A percentile compares a stretch with the other conserved stretches of the same genome.
Conservation (phyloP, 1,140 invertebrate genomes). For the Dicyema japonicum region DNA sequence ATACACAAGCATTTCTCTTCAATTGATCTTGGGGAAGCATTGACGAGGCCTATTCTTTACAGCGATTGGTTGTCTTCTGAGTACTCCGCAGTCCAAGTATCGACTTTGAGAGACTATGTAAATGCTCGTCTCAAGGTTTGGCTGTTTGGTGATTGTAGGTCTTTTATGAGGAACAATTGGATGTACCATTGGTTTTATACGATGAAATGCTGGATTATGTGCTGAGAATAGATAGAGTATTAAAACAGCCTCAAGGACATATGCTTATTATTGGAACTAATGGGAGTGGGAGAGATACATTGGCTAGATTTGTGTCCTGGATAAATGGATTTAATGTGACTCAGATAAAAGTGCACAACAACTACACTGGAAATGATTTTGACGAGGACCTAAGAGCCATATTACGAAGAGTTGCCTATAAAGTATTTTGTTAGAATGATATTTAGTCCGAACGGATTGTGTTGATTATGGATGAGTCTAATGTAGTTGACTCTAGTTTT, state of each 20-base stretch:
- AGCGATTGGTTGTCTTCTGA: conserved; percentile 96
- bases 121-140: conserved; percentile 57
- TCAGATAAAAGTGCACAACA: conserved; percentile 55
- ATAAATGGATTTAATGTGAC: conserved; percentile 87
- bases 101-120: conserved; percentile 72
- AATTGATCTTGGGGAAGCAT: conserved; percentile 46
- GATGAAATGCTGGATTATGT: conserved; percentile 96
- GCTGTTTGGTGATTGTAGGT: conserved; percentile 24
- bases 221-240: conserved; percentile 80
- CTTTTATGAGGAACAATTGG: conserved; percentile 97
- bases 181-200: conserved; percentile 81
- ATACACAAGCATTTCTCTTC: conserved; percentile 84
- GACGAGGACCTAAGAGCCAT: conserved; percentile 84
- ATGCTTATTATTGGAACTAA: conserved; percentile 35
- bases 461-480: conserved; percentile 93
- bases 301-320: conserved; percentile 94
- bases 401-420: conserved; percentile 61
- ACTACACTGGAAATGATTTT: conserved; percentile 87
- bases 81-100: conserved; percentile 71
- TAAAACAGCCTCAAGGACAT: conserved; percentile 56
- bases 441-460: conserved; percentile 64
- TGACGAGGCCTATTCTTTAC: conserved; percentile 64
- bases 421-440: conserved; percentile 13
- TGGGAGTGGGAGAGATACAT: conserved; percentile 85
- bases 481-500: conserved; percentile 87